Conservation (phyloP, 2,113 vertebrate species). For the Colinus virginianus region DNA sequence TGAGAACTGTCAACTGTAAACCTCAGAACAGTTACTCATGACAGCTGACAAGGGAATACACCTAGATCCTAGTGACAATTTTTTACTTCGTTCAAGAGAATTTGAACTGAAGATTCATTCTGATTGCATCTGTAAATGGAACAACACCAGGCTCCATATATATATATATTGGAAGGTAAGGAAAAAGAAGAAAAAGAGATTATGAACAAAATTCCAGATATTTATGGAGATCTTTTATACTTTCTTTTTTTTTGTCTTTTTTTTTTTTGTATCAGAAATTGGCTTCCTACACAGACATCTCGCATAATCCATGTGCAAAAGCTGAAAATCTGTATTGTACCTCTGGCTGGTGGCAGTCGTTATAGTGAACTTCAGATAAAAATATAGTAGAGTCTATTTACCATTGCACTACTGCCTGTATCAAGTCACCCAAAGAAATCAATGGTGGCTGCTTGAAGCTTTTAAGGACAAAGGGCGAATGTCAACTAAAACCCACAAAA, state of each 20-base stretch:
- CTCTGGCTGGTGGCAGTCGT: not conserved
- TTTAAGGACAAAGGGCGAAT: not conserved
- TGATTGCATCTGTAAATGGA: not conserved
- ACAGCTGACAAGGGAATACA: conserved; percentile 29
- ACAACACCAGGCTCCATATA: not conserved
- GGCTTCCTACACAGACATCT: not conserved
- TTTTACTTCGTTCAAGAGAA: not conserved
- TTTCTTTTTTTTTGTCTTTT: not conserved
- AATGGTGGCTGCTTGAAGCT: not conserved
- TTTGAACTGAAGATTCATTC: not conserved
- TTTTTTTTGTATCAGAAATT: not conserved
- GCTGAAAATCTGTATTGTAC: not conserved
- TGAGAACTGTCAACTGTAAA: conserved; percentile 28
- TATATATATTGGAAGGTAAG: not conserved
- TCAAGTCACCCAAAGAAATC: not conserved
- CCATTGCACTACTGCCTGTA: not conserved
- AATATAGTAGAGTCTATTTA: not conserved
- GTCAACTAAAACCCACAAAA: not conserved
- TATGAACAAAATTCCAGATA: not conserved
- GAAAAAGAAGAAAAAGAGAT: not conserved
- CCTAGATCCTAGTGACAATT: not conserved
- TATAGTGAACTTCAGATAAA: not conserved
- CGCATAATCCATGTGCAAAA: not conserved
- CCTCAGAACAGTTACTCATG: conserved; percentile 13
- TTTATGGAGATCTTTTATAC: not conserved